These are phyloP conservation scores for Tychaedon coryphoeus DNA, from an alignment of 2,113 vertebrate species.

Conservation along the genomic window DNA sequence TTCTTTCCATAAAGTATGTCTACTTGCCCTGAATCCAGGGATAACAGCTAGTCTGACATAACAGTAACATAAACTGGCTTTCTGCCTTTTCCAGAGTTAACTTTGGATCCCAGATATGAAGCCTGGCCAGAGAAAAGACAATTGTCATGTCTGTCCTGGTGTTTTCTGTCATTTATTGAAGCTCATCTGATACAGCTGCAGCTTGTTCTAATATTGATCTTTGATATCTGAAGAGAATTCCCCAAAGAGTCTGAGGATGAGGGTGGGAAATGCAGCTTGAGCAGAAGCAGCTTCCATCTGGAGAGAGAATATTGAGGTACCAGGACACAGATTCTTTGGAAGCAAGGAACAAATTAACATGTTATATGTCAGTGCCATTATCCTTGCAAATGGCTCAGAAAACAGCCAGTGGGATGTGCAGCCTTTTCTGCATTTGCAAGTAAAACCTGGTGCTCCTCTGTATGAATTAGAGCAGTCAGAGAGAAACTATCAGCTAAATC, in stretches of 20 bases:
- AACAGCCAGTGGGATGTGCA: neutral
- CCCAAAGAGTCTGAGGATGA: too few species aligned
- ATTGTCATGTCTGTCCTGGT: neutral
- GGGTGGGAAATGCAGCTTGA: neutral
- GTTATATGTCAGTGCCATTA: neutral
- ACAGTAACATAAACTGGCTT: neutral
- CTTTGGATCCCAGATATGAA: neutral
- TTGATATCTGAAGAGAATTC: neutral
- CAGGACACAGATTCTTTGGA: neutral
- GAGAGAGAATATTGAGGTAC: neutral
- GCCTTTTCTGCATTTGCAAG: neutral
- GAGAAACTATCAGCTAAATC: neutral
- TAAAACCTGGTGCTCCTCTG: neutral
- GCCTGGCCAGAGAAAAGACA: neutral
- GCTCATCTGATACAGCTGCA: neutral
- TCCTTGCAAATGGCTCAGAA: neutral
- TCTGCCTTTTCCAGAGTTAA: neutral
- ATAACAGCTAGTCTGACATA: neutral
- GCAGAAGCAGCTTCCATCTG: neutral
- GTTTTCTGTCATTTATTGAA: neutral
- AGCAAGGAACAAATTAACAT: neutral
- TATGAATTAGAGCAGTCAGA: constrained; percentile 12
- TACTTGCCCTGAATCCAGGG: neutral
- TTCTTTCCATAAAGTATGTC: neutral
- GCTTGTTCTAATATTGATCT: neutral